These are phyloP conservation scores for Hydrolagus affinis DNA, from an alignment of 2,113 vertebrate genomes.

Conservation along the genomic window DNA sequence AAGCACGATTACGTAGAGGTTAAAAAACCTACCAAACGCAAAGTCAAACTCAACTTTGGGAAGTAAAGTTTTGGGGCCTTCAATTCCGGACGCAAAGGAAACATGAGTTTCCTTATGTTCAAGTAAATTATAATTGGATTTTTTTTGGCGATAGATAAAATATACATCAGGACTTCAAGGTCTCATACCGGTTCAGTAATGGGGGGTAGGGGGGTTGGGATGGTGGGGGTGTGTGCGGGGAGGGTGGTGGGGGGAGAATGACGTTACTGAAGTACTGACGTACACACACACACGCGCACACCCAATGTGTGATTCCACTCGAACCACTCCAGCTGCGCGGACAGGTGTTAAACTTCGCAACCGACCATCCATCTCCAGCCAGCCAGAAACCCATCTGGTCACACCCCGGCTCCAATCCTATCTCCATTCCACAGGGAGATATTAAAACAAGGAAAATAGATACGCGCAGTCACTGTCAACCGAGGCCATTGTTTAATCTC, in stretches of 20 bases:
- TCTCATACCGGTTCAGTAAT: too few species aligned
- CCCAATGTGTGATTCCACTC: not conserved
- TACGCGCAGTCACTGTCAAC: not conserved
- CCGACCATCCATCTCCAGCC: not conserved
- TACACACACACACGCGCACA: not conserved
- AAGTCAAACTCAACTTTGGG: too few species aligned
- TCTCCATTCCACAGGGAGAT: not conserved
- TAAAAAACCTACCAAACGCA: too few species aligned
- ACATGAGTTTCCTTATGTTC: too few species aligned
- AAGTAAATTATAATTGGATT: not conserved
- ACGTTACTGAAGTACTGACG: not conserved
- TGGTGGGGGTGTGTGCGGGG: not conserved
- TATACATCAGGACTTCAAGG: too few species aligned
- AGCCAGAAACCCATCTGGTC: not conserved
- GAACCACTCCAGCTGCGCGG: not conserved
- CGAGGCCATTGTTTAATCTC: not conserved
- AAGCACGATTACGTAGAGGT: too few species aligned
- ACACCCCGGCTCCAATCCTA: not conserved
- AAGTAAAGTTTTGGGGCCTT: too few species aligned
- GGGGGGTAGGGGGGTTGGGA: too few species aligned
- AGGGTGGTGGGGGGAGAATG: not conserved
- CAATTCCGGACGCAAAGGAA: too few species aligned
- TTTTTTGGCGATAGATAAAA: too few species aligned
- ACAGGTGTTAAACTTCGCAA: not conserved
- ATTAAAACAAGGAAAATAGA: not conserved